Conservation (phyloP, 2,113 vertebrate species). For the Nothocercus nigrocapillus region DNA sequence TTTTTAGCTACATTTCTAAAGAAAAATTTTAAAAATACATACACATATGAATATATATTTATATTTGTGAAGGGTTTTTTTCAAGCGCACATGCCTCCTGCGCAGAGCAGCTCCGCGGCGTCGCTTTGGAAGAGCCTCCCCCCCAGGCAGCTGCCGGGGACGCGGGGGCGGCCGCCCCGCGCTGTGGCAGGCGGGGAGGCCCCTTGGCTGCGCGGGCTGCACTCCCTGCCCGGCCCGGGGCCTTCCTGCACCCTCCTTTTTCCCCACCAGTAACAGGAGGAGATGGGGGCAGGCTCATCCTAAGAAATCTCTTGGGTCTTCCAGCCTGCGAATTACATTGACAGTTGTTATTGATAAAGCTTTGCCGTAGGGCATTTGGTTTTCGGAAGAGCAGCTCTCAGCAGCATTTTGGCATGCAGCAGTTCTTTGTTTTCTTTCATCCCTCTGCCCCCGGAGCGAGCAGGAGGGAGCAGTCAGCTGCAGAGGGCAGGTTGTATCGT, state of each 20-base stretch:
- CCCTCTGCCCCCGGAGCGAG: neutral
- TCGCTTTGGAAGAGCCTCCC: neutral
- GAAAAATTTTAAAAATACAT: neutral
- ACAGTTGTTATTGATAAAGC: neutral
- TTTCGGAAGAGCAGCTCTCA: neutral
- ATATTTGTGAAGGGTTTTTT: slow-evolving; percentile 50
- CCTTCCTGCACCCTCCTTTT: neutral
- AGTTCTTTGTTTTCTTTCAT: neutral
- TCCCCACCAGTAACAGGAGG: neutral
- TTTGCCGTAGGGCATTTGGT: neutral
- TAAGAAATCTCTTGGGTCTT: neutral
- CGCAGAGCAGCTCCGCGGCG: neutral
- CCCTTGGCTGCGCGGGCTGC: fast-evolving
- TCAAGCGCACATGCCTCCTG: neutral
- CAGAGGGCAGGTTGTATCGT: neutral
- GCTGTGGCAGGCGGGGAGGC: neutral
- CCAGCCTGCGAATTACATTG: neutral
- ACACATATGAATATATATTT: neutral
- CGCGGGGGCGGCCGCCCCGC: neutral
- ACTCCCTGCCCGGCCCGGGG: no score
- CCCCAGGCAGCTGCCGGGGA: neutral
- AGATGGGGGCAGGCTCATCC: neutral
- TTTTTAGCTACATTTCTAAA: slow-evolving; percentile 51
- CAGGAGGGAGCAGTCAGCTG: neutral
- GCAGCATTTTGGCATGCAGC: neutral